phyloP scores from a whole-genome alignment of 2,888 invertebrate genomes.

The Pristionchus mayeri region DNA sequence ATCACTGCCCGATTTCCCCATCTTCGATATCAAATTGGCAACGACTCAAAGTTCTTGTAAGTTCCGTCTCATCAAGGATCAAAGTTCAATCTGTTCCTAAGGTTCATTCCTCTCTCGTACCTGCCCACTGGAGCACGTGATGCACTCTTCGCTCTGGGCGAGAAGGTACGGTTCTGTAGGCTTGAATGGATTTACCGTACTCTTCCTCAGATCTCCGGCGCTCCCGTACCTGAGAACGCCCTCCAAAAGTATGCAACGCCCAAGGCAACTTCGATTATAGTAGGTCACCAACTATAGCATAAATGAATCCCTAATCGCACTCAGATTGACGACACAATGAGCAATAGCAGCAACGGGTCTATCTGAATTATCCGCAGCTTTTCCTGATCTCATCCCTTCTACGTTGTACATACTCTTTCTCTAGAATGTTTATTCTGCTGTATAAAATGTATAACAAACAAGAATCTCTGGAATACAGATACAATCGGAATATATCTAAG shows the following conservation, averaged over 20 bases:
- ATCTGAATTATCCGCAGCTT: neutral
- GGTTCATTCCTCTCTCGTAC: conserved; percentile 48
- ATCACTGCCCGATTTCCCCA: conserved; percentile 60
- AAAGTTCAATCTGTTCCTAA: conserved; percentile 5
- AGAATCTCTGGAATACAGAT: neutral
- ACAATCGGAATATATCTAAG: neutral
- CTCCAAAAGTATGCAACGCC: neutral
- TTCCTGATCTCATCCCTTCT: neutral
- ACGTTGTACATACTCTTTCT: conserved; percentile 27
- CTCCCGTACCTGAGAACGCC: conserved; percentile 46
- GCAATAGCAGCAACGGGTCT: conserved; percentile 31
- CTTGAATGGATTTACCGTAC: neutral
- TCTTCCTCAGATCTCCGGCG: conserved; percentile 22
- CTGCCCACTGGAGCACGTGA: conserved; percentile 45
- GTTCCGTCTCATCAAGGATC: neutral
- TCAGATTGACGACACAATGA: conserved; percentile 4
- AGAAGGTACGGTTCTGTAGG: conserved; percentile 35
- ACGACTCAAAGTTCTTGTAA: conserved; percentile 43
- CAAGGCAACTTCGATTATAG: conserved; percentile 24
- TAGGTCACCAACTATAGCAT: neutral
- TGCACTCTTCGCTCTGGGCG: conserved; percentile 2
- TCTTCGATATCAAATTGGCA: conserved; percentile 48
- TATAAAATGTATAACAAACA: too few relatives aligned
- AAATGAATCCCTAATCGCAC: neutral
- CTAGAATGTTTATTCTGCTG: neutral